Evolutionary conservation across 2,888 invertebrate genomes (phyloP).

Genomic region (Crocallis elinguaria): DNA sequence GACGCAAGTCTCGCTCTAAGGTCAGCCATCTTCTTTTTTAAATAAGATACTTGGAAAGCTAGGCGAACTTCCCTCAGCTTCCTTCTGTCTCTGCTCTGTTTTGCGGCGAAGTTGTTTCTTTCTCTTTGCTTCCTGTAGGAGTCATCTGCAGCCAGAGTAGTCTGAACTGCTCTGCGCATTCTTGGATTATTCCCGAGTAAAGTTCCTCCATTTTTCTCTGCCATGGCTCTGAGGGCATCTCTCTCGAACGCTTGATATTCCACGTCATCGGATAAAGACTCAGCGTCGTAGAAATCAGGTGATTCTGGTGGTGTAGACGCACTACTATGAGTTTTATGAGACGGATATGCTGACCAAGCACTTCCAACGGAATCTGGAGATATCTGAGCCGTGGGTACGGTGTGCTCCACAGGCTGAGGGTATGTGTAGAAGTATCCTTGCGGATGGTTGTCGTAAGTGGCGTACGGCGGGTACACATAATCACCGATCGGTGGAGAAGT

Average conservation of each 20-base stretch:
- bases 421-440: constrained; percentile 47
- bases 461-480: constrained; percentile 35
- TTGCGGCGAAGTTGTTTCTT: constrained; percentile 97
- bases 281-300: constrained; percentile 56
- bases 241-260: constrained; percentile 89
- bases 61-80: constrained; percentile 96
- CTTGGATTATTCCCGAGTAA: constrained; percentile 86
- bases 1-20: constrained; percentile 88
- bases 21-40: constrained; percentile 95
- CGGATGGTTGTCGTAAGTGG: constrained; percentile 37
- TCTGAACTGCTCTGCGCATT: constrained; percentile 86
- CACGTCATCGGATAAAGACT: constrained; percentile 72
- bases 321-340: constrained; percentile 35
- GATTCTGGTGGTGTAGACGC: constrained; percentile 77
- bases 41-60: constrained; percentile 93
- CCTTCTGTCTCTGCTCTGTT: constrained; percentile 95
- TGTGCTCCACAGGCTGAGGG: constrained; percentile 39
- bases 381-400: constrained; percentile 53
- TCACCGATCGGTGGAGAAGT: constrained; percentile 33
- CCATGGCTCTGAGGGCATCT: constrained; percentile 87
- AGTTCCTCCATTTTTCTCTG: constrained; percentile 85
- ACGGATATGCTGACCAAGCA: constrained; percentile 45
- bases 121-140: constrained; percentile 94
- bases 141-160: constrained; percentile 83
- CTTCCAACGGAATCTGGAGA: constrained; percentile 58